Evolutionary conservation across 1,140 invertebrate species (phyloP).

Genomic region (Drosophila ambigua): DNA sequence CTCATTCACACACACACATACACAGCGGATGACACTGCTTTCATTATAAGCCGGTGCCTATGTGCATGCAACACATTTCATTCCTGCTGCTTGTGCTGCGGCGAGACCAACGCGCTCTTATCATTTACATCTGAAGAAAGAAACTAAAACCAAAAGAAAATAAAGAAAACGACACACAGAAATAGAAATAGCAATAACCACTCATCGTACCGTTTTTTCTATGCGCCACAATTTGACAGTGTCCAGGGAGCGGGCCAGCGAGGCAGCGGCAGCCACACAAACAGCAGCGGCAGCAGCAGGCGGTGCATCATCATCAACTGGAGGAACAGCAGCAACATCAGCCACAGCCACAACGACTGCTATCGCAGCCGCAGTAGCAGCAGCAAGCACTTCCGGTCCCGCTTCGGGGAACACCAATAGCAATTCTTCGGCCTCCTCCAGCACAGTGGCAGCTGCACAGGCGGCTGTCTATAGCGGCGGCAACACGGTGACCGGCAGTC

Average conservation of each 20-base stretch:
- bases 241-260: conserved; percentile 76
- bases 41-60: conserved; percentile 10
- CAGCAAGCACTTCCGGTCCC: conserved; percentile 25
- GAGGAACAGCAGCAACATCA: conserved; percentile 2
- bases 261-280: conserved; percentile 52
- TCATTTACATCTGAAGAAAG: background rate
- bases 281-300: conserved; percentile 47
- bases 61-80: conserved; percentile 15
- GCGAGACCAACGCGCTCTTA: background rate
- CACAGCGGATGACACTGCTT: too few species aligned
- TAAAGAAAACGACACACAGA: conserved; percentile 11
- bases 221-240: conserved; percentile 79
- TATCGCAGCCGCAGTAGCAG: conserved; percentile 1
- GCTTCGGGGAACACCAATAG: conserved; percentile 60
- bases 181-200: conserved; percentile 34
- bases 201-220: conserved; percentile 57
- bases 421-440: conserved; percentile 73
- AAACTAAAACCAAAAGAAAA: background rate
- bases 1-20: background rate
- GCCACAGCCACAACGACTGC: conserved; percentile 29
- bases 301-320: conserved; percentile 27
- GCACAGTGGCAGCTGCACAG: conserved; percentile 79
- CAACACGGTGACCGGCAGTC: conserved; percentile 78
- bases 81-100: background rate
- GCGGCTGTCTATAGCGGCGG: conserved; percentile 78